Percentiles rank a stretch among this genome's conserved stretches.
These are phyloP conservation scores for Steinernema feltiae DNA, from an alignment of 1,140 invertebrate species.

Conservation along the genomic window DNA sequence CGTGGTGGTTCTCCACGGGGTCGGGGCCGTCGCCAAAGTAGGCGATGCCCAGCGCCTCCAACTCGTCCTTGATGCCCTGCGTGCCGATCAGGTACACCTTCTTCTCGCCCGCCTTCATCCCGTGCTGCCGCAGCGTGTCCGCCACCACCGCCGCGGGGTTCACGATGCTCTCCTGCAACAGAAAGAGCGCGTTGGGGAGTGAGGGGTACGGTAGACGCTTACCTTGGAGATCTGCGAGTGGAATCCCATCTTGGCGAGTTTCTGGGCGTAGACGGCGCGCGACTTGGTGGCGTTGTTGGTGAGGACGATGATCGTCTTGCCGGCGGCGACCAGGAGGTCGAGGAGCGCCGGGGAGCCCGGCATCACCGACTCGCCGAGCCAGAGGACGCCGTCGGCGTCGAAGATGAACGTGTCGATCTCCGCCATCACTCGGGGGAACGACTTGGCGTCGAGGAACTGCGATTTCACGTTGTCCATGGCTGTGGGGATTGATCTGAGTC, in stretches of 20 bases:
- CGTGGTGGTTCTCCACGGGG: constrained; percentile 39
- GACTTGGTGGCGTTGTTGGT: constrained; percentile 56
- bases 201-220: not conserved
- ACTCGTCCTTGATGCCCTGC: constrained; percentile 58
- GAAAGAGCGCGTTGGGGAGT: no score
- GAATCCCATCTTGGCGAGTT: constrained; percentile 50
- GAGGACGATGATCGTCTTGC: constrained; percentile 50
- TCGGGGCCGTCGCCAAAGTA: constrained; percentile 58
- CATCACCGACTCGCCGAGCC: constrained; percentile 50
- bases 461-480: not conserved
- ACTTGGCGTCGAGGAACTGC: constrained; percentile 9
- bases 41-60: constrained; percentile 55
- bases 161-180: constrained; percentile 39
- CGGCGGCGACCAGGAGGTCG: constrained; percentile 36
- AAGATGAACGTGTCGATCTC: constrained; percentile 57
- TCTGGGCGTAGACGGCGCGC: constrained; percentile 53
- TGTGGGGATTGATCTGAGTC: not conserved
- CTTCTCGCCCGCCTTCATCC: constrained; percentile 43
- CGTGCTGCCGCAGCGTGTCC: constrained; percentile 42
- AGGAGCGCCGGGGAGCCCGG: constrained; percentile 47
- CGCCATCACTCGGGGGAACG: constrained; percentile 37
- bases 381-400: constrained; percentile 55
- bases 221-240: constrained; percentile 28
- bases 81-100: constrained; percentile 57
- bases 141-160: constrained; percentile 55